Base-by-base conservation (phyloP, 2,113 vertebrate genomes). In the Megaceryle torquata region DNA sequence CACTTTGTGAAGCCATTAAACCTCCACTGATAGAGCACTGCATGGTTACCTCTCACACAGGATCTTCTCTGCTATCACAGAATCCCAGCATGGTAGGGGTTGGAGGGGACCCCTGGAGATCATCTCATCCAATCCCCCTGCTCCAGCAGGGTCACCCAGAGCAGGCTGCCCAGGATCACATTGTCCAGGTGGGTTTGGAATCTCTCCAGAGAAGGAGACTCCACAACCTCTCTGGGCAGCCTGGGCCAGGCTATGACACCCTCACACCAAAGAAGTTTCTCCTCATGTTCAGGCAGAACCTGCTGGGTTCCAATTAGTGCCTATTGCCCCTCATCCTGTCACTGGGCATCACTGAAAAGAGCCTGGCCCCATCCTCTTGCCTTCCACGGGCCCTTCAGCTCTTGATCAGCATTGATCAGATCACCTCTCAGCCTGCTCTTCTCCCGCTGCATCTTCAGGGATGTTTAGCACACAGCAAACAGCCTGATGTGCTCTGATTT, bases 21-120 rank as follows among this genome's bases (percentile, higher is more conserved):
- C 7, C 37, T 59, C n/a, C 3, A 2, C 35, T 37, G 22, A 8
- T 4, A 18, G 29, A 15, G 16, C 5, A 3, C 39, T 18, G 35
- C 7, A 3, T 5, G 9, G 26, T 11, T 18, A 31, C 44, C 29
- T 51, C 18, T 20, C 67, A 33, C n/a, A 20, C 2, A 0, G 17
- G 7, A 56, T 35, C 43, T 22, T 28, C n/a, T 19, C 83, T 28
- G 21, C 33, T 33, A 18, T 57, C 31, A 57, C 56, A 57, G 31
- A 57, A 57, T n/a, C 31, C 29, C 56, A 57, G 56, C 16, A 6
- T 20, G 31, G 56, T n/a, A 13, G 19, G 31, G 31, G 56, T 10
- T 57, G 54, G 54, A 33, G 33, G 31, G 54, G 31, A 57, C 28
- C 31, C 9, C 54, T 57, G 54, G 10, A 33, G 31, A 57, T 57